phyloP scores from a whole-genome alignment of 2,888 invertebrate genomes.

The Drymonia ruficornis region DNA sequence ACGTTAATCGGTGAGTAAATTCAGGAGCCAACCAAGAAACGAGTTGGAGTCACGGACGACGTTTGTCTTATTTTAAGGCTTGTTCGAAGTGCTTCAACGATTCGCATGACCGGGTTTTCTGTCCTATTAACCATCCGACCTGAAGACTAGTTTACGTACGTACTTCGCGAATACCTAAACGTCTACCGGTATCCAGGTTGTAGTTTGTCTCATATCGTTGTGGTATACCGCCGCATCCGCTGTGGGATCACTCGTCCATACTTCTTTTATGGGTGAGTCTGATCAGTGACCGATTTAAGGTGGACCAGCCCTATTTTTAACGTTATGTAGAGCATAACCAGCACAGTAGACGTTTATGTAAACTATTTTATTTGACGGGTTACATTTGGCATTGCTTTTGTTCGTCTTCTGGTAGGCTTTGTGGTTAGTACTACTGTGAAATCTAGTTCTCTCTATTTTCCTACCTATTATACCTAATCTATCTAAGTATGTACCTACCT shows the following conservation, averaged over 20 bases:
- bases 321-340: constrained; percentile 38
- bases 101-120: constrained; percentile 63
- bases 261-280: constrained; percentile 67
- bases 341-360: constrained; percentile 11
- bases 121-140: constrained; percentile 65
- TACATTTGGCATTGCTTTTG: constrained; percentile 6
- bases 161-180: constrained; percentile 49
- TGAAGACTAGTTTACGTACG: constrained; percentile 49
- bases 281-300: constrained; percentile 40
- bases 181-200: constrained; percentile 50
- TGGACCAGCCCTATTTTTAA: constrained; percentile 38
- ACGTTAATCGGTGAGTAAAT: neutral
- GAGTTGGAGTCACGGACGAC: neutral
- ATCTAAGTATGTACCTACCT: too few species aligned
- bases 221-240: constrained; percentile 54
- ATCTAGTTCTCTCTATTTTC: too few species aligned
- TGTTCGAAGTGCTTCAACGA: constrained; percentile 18
- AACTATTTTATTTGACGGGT: constrained; percentile 12
- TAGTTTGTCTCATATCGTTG: constrained; percentile 45
- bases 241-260: constrained; percentile 52
- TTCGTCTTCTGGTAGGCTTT: constrained; percentile 2
- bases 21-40: neutral
- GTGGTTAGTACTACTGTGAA: neutral
- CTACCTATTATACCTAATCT: too few species aligned
- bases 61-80: constrained; percentile 8